Conservation (phyloP, 2,113 vertebrate species). For the Tragulus kanchil region DNA sequence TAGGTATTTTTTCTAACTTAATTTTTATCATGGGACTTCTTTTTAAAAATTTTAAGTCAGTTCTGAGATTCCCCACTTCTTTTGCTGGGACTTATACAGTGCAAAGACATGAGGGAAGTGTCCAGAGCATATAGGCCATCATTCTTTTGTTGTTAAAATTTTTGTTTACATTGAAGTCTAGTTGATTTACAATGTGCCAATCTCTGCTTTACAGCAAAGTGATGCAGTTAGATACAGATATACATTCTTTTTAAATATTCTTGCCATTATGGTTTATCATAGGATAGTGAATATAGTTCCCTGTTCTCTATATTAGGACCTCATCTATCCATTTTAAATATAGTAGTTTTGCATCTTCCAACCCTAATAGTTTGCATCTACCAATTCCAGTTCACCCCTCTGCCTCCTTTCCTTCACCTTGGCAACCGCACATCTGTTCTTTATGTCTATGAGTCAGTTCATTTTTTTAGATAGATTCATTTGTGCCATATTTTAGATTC, state of each 20-base stretch:
- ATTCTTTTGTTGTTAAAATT: neutral
- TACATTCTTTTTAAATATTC: neutral
- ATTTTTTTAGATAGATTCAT: neutral
- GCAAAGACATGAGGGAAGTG: neutral
- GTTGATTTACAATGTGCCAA: neutral
- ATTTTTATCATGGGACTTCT: constrained; percentile 2
- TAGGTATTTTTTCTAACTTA: neutral
- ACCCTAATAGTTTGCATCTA: neutral
- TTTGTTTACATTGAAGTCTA: neutral
- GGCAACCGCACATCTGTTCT: neutral
- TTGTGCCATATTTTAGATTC: neutral
- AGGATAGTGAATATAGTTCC: neutral
- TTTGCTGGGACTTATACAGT: neutral
- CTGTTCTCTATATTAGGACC: neutral
- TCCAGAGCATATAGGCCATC: neutral
- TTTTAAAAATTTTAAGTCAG: neutral
- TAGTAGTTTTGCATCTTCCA: neutral
- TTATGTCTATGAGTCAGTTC: neutral
- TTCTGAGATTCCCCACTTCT: neutral
- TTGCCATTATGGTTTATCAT: neutral
- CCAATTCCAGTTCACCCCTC: neutral
- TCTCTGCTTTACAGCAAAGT: neutral
- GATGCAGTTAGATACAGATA: neutral
- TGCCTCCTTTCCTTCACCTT: neutral
- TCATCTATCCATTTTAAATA: neutral